Base-by-base conservation (phyloP, 2,113 vertebrate species). In the Daboia siamensis region DNA sequence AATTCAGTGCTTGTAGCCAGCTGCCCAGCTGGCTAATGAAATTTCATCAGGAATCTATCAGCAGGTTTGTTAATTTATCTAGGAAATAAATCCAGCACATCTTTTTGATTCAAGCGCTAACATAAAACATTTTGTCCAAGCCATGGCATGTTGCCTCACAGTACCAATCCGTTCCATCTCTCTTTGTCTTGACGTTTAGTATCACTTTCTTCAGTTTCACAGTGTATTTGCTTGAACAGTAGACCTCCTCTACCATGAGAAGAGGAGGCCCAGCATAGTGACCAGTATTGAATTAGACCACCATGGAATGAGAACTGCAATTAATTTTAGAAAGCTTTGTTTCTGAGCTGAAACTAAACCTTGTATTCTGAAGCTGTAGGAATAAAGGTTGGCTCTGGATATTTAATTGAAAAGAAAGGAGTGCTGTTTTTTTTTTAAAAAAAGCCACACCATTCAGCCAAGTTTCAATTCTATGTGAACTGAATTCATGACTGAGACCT, bases 61-160 rank as follows among this genome's bases (percentile, higher is more conserved):
- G 94, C 95, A 96, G 93, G 94, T 96, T 94, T 95, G 95, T 95
- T 95, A 89, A 96, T 94, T 94, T 52, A 84, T 95, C 54, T 24
- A 0, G 90, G 12, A 92, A 92, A 96, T 93, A 92, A 95, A 88
- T 74, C 17, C 0, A 3, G 93, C 44, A 13, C 84, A 5, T 59
- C 61, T 88, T 84, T 80, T 17, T n/a, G 8, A 26, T 15, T 33
- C 33, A 15, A 93, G 93, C 95, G 69, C 3, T 96, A 94, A 96
- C 95, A 97, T 94, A 95, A 90, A 54, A 80, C 96, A 59, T 86
- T 56, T 57, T 90, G 87, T 92, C 87, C 11, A 15, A 86, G 21
- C 51, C 3, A 12, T 69, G 84, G 80, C 90, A 26, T 33, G 74
- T 26, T 48, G 26, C 64, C 55, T n/a, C 74, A 93, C n/a, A 24